These are phyloP conservation scores for Malthinus flaveolus DNA, from an alignment of 2,888 invertebrate species.

Conservation along the genomic window DNA sequence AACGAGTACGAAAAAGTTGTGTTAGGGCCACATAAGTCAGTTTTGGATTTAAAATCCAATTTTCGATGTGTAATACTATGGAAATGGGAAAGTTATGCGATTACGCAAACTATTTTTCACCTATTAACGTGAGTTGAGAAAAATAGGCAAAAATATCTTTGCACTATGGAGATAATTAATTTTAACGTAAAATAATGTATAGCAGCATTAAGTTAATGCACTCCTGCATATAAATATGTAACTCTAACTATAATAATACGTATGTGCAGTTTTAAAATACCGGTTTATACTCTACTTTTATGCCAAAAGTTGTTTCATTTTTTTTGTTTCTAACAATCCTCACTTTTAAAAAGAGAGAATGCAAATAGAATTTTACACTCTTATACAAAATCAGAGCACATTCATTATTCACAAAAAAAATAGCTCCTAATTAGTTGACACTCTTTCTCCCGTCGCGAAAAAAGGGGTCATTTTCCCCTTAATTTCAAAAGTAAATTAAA, in stretches of 20 bases:
- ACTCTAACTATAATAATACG: constrained; percentile 2
- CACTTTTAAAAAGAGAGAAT: too few relatives aligned
- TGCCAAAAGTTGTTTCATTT: constrained; percentile 11
- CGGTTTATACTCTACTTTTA: constrained; percentile 22
- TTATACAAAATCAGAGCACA: constrained; percentile 11
- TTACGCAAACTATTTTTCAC: too few relatives aligned
- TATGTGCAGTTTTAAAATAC: constrained; percentile 20
- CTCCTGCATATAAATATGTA: constrained; percentile 9
- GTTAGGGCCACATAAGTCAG: too few relatives aligned
- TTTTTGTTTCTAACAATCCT: background rate
- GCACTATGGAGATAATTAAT: background rate
- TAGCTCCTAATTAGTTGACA: background rate
- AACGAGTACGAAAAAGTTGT: too few relatives aligned
- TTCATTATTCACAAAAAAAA: background rate
- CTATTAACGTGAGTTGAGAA: background rate
- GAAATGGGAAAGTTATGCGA: background rate
- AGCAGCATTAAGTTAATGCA: constrained; percentile 4
- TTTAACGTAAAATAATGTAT: background rate
- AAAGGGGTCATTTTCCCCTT: background rate
- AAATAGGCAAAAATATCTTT: background rate
- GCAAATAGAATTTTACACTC: too few relatives aligned
- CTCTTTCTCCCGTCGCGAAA: too few relatives aligned
- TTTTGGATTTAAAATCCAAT: too few relatives aligned
- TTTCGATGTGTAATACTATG: background rate
- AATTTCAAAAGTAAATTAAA: background rate